Conservation (phyloP, 92 coral and sea anemone species). For the Anthopleura xanthogrammica region DNA sequence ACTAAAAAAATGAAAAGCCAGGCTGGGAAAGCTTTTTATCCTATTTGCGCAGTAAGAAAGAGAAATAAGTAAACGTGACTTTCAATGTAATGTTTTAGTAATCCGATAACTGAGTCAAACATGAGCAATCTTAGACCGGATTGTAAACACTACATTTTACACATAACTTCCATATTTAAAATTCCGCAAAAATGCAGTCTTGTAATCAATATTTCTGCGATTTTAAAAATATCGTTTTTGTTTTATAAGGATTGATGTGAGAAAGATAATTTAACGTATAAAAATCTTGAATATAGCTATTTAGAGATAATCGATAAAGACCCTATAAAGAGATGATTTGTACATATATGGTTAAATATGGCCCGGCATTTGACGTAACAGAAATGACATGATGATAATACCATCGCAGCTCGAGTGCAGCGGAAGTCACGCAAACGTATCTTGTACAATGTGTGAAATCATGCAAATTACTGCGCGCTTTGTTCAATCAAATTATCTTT, state of each 20-base stretch:
- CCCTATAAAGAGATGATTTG: neutral
- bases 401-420: neutral
- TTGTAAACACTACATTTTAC: conserved; percentile 20
- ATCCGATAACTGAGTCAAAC: neutral
- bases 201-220: neutral
- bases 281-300: conserved; percentile 6
- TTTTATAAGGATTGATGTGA: neutral
- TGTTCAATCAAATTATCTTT: neutral
- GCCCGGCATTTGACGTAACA: conserved; percentile 6
- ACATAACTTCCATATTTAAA: conserved; percentile 2
- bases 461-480: neutral
- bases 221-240: neutral
- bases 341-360: conserved; percentile 23
- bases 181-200: neutral
- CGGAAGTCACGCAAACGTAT: conserved; percentile 2
- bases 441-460: neutral
- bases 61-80: neutral
- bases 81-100: neutral
- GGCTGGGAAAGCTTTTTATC: neutral
- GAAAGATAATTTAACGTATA: neutral
- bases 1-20: neutral
- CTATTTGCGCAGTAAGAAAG: neutral
- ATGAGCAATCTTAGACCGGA: neutral
- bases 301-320: neutral
- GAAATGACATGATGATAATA: neutral